These are phyloP conservation scores for Patiria pectinifera DNA, from an alignment of 53 echinoderm and acorn worm genomes.

Conservation along the genomic window DNA sequence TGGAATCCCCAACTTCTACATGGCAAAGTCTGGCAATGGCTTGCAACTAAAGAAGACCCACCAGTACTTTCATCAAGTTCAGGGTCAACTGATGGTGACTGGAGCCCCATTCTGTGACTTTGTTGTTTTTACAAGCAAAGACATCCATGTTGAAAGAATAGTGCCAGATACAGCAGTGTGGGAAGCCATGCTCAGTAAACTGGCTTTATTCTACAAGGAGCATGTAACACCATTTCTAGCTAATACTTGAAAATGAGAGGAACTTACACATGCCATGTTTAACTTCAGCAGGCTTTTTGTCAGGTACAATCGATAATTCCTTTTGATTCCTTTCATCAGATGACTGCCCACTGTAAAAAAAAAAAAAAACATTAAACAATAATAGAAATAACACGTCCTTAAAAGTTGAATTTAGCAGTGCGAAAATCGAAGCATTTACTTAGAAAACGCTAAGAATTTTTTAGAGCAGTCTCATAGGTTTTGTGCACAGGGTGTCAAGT, in stretches of 20 bases:
- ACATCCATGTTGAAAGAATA: slow-evolving; percentile 29
- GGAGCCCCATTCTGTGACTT: slow-evolving; percentile 38
- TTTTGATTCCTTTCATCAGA: neutral
- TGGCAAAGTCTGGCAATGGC: slow-evolving; percentile 2
- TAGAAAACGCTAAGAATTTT: too few species aligned
- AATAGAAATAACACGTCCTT: neutral
- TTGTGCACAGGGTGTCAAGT: too few species aligned
- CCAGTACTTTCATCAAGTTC: slow-evolving; percentile 25
- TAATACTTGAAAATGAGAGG: neutral
- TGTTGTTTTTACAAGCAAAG: slow-evolving; percentile 30
- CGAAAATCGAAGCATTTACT: too few species aligned
- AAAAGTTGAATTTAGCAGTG: too few species aligned
- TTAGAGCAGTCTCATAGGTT: too few species aligned
- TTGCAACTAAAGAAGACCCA: slow-evolving; percentile 4
- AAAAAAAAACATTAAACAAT: neutral
- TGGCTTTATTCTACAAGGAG: slow-evolving; percentile 19
- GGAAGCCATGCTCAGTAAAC: slow-evolving; percentile 6
- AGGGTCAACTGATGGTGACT: slow-evolving; percentile 46
- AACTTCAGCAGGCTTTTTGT: neutral
- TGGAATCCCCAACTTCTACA: neutral
- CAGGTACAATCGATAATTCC: neutral
- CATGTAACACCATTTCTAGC: slow-evolving; percentile 18
- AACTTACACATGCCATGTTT: neutral
- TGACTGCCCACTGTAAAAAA: slow-evolving; percentile 5
- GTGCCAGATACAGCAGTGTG: neutral